Percentiles rank a stretch among this genome's conserved stretches.
phyloP scores from a whole-genome alignment of 2,797 vertebrate genomes.

The Threskiornis aethiopicus region DNA sequence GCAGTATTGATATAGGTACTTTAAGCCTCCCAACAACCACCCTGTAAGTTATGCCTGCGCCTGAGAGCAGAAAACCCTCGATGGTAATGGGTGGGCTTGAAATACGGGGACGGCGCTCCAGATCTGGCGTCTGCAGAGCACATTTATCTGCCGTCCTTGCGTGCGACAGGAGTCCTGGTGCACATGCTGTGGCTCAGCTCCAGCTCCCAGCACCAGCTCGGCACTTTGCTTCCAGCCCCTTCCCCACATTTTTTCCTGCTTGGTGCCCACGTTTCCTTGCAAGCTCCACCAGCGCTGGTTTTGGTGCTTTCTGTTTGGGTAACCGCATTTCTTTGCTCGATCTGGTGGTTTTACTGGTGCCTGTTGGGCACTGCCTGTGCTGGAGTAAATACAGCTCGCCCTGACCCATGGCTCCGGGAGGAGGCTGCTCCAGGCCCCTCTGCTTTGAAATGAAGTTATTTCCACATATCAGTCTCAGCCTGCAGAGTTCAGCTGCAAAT shows the following conservation, averaged over 20 bases:
- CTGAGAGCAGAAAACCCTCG: neutral
- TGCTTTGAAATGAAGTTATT: neutral
- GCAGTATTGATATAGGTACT: conserved; percentile 66
- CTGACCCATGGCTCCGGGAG: neutral
- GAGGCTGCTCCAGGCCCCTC: neutral
- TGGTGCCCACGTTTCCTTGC: neutral
- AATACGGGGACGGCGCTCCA: neutral
- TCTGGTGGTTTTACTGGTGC: neutral
- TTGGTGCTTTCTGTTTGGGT: neutral
- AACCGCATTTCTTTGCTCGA: neutral
- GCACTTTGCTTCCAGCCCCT: neutral
- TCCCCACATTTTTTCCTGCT: neutral
- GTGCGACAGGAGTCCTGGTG: neutral
- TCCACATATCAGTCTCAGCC: neutral
- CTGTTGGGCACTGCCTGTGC: neutral
- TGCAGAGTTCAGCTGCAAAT: conserved; percentile 16
- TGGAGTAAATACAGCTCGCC: neutral
- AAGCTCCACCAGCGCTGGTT: neutral
- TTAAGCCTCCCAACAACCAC: conserved; percentile 9
- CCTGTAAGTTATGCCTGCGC: neutral
- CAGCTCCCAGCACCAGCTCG: neutral
- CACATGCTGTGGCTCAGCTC: neutral
- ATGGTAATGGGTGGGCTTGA: neutral
- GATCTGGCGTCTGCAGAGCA: neutral
- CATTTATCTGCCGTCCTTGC: neutral